phyloP scores from a whole-genome alignment of 2,797 vertebrate genomes.

The Arnoldichthys spilopterus region DNA sequence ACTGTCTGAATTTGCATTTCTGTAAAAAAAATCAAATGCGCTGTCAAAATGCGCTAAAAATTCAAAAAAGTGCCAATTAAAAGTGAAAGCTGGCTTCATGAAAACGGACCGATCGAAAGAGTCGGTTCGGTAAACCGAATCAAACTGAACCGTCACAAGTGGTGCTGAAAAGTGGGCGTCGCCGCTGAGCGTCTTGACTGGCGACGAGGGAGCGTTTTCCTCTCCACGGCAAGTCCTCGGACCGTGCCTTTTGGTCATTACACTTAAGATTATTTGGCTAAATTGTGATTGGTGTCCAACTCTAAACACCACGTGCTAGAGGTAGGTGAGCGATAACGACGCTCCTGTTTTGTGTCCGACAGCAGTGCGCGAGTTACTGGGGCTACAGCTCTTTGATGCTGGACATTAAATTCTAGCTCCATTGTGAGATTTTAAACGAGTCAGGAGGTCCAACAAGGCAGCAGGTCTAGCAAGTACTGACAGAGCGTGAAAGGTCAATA shows the following conservation, averaged over 20 bases:
- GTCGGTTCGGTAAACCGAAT: background rate
- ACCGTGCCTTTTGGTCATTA: background rate
- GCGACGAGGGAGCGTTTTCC: background rate
- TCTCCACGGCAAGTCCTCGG: no score
- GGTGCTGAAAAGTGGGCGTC: constrained; percentile 65
- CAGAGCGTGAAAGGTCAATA: background rate
- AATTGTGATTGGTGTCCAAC: no score
- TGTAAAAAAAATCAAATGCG: no score
- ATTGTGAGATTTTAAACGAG: background rate
- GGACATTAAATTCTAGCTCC: background rate
- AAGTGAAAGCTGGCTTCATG: background rate
- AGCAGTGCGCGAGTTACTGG: background rate
- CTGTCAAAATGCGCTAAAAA: no score
- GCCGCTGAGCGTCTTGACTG: constrained; percentile 44
- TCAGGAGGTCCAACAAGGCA: background rate
- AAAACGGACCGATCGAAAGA: background rate
- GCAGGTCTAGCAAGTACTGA: background rate
- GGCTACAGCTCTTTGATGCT: background rate
- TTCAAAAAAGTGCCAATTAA: no score
- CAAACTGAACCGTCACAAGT: background rate
- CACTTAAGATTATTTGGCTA: background rate
- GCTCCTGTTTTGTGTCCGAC: no score
- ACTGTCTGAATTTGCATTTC: no score
- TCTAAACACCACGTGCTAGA: background rate
- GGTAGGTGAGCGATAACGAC: background rate